Base-by-base conservation (phyloP, 2,113 vertebrate genomes). In the Piprites chloris region DNA sequence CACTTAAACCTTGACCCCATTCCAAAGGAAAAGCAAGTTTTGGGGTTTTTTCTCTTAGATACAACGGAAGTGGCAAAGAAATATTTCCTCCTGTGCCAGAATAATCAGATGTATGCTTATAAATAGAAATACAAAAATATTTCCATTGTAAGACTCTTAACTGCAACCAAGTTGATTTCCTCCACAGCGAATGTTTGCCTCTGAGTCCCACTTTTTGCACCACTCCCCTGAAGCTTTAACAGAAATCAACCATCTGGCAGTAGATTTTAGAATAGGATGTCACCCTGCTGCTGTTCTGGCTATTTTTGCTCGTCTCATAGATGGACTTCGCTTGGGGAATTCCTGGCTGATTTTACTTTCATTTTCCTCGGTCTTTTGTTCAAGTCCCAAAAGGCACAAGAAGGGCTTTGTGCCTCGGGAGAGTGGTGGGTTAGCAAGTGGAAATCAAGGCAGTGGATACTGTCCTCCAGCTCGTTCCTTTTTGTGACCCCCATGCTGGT, bases 321-420 rank as follows among this genome's bases (percentile, higher is more conserved):
- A 41, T 23, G 2, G 2, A 17, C 55, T 76, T 37, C 9, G 5
- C 4, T 2, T 68, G 89, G 95, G 93, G 93, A 95, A 89, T 96
- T 94, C 91, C 85, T 3, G 0, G 1, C 2, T 22, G 7, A 0
- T 67, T 81, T 94, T 37, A 58, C 77, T 97, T 96, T 97, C 94
- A 46, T 59, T 97, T 96, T 95, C 11, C 11, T 33, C 5, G 6
- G 8, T 14, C 3, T 32, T 53, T 53, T 39, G 27, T 15, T 71
- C 9, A 1, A 12, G 5, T 39, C 13, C 8, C 9, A 1, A 49
- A 68, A 44, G 18, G 13, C 59, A 12, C 3, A 0, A 0, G 1
- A n/a, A 44, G 32, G 32, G 2, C 27, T 18, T 17, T 17, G 33
- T 39, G 23, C 37, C 2, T 44, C 0, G 0, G 30, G 10, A 21